Evolutionary conservation across 2,888 invertebrate genomes (phyloP), one percentile per base, ranked within the genome.

Genomic region (Alcis repandata): DNA sequence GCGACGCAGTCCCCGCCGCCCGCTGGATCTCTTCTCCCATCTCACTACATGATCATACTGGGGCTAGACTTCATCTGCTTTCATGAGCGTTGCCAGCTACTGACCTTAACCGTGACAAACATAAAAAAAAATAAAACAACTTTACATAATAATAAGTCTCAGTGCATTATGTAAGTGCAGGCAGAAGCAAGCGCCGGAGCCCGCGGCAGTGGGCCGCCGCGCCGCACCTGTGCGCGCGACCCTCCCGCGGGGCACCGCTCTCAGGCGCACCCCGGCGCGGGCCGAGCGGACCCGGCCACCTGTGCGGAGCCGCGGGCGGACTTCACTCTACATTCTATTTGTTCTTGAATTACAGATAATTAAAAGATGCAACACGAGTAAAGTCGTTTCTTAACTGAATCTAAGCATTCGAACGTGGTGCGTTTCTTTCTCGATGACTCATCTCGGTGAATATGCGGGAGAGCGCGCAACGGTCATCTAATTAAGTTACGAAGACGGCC

Each of bases 401-500:
- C 38, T 6, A 13, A 7, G 13, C 38, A 38, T n/a, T 7, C 10
- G n/a, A 17, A 7, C 9, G 17, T 3, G 17, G n/a, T n/a, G n/a
- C 13, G 38, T 0, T 19, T 2, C 41, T 15, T 15, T 19, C 32
- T 41, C 45, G 43, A 43, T 63, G 66, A 60, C 41, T 63, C 63
- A 61, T 60, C 45, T 45, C 4, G 20, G 20, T 51, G 51, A 54
- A 51, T 61, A 51, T 48, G 33, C 20, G 41, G 54, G 54, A 22
- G 41, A 40, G 43, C 46, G 57, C 43, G 58, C 68, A 59, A 51
- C 64, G 69, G 74, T 71, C 76, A 69, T 75, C 68, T 69, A 71
- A 69, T 79, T 78, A 76, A 79, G 78, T 79, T 76, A 68, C 69
- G 69, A 68, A 67, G 71, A 70, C 60, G 65, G 63, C 48, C 49